These are phyloP conservation scores for Bucco capensis DNA, from an alignment of 2,113 vertebrate species.

Conservation along the genomic window DNA sequence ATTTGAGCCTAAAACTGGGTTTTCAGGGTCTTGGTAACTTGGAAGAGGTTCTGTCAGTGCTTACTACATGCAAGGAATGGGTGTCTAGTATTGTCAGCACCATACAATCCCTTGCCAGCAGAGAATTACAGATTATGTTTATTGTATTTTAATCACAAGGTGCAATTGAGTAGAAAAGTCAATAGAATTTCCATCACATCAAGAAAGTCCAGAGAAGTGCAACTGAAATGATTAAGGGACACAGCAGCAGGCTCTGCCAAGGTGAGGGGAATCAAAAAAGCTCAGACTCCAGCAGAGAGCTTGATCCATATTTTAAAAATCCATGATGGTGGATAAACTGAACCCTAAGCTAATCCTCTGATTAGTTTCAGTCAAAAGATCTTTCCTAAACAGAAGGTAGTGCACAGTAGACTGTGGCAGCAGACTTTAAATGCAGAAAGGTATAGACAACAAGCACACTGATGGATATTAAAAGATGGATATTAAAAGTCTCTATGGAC, in stretches of 20 bases:
- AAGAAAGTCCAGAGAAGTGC: background rate
- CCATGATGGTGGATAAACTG: background rate
- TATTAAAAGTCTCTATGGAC: rapidly evolving
- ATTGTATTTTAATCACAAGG: background rate
- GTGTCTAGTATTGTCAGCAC: background rate
- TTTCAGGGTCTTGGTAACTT: background rate
- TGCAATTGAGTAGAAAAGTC: background rate
- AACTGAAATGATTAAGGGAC: background rate
- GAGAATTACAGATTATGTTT: background rate
- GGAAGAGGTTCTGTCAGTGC: background rate
- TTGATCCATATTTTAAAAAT: background rate
- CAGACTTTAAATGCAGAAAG: background rate
- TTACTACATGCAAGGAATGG: background rate
- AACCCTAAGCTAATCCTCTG: background rate
- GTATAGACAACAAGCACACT: rapidly evolving
- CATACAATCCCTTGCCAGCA: background rate
- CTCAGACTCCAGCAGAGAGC: rapidly evolving
- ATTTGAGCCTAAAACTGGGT: background rate
- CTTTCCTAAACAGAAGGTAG: background rate
- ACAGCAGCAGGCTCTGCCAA: background rate
- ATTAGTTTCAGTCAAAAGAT: background rate
- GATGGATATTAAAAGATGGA: background rate
- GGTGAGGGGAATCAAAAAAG: background rate
- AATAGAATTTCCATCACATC: background rate
- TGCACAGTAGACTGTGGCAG: background rate